Conservation (phyloP, 1,140 invertebrate species). For the Drosophila asahinai region DNA sequence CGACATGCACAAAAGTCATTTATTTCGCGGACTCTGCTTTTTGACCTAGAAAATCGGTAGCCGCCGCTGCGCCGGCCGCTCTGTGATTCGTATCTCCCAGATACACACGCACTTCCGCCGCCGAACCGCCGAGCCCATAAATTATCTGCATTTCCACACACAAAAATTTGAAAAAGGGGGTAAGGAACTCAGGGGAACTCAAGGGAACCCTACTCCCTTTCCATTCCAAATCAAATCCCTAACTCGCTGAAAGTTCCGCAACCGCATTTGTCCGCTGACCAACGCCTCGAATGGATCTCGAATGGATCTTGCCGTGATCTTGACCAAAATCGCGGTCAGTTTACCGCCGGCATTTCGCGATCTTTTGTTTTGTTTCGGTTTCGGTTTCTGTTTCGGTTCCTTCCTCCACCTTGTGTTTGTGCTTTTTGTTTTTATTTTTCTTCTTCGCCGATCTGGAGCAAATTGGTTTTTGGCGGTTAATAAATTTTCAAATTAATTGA, state of each 20-base stretch:
- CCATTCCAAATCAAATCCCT: constrained; percentile 50
- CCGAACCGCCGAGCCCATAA: constrained; percentile 59
- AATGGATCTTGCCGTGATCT: constrained; percentile 33
- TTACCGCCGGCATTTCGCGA: constrained; percentile 79
- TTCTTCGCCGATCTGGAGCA: constrained; percentile 63
- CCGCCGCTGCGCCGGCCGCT: constrained; percentile 1
- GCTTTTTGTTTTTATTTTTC: constrained; percentile 47
- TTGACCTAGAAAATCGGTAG: constrained; percentile 70
- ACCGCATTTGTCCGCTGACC: constrained; percentile 72
- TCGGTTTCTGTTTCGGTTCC: constrained; percentile 6
- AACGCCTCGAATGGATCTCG: constrained; percentile 54
- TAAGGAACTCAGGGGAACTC: not conserved
- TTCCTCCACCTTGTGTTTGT: constrained; percentile 23
- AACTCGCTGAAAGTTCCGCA: constrained; percentile 65
- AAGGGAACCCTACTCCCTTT: constrained; percentile 7
- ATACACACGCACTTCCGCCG: constrained; percentile 80
- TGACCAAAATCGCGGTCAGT: constrained; percentile 35
- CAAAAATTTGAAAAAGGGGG: not conserved
- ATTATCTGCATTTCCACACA: constrained; percentile 64
- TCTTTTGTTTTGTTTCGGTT: constrained; percentile 2
- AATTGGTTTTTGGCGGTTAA: constrained; percentile 83
- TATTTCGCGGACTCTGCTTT: constrained; percentile 63
- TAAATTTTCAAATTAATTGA: constrained; percentile 84
- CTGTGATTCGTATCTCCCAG: constrained; percentile 64
- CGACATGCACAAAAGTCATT: constrained; percentile 81